Conservation (phyloP, 1,140 invertebrate genomes). For the Belonocnema kinseyi region DNA sequence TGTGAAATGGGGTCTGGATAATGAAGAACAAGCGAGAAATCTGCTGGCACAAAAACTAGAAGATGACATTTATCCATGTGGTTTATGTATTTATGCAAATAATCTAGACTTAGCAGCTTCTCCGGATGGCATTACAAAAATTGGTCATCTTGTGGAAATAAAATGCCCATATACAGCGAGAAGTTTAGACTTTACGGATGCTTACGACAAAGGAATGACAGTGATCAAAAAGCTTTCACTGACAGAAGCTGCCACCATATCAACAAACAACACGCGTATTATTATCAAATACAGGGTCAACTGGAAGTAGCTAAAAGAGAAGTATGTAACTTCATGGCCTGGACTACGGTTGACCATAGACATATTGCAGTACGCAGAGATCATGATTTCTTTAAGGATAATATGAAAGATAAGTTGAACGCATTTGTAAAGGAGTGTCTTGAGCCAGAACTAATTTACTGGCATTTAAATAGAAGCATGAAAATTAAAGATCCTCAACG, state of each 20-base stretch:
- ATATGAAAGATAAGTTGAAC: background rate
- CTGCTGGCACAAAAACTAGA: background rate
- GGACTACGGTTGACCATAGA: background rate
- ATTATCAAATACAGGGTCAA: slow-evolving; percentile 25
- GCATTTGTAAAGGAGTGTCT: background rate
- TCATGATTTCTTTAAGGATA: background rate
- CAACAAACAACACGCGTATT: background rate
- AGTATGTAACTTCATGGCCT: background rate
- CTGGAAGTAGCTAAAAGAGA: background rate
- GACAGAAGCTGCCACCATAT: background rate
- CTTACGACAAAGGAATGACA: background rate
- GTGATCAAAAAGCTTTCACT: background rate
- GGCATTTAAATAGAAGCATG: background rate
- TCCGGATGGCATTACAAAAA: background rate
- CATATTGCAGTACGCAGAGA: background rate
- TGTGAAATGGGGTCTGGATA: background rate
- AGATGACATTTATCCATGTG: background rate
- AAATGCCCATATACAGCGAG: slow-evolving; percentile 4
- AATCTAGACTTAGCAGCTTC: background rate
- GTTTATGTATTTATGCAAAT: background rate
- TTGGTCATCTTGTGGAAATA: background rate
- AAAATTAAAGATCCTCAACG: background rate
- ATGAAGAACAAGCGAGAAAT: background rate
- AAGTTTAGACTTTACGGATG: background rate
- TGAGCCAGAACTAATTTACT: background rate